Evolutionary conservation across 2,888 invertebrate species (phyloP).

Genomic region (Parascotia fuliginaria): DNA sequence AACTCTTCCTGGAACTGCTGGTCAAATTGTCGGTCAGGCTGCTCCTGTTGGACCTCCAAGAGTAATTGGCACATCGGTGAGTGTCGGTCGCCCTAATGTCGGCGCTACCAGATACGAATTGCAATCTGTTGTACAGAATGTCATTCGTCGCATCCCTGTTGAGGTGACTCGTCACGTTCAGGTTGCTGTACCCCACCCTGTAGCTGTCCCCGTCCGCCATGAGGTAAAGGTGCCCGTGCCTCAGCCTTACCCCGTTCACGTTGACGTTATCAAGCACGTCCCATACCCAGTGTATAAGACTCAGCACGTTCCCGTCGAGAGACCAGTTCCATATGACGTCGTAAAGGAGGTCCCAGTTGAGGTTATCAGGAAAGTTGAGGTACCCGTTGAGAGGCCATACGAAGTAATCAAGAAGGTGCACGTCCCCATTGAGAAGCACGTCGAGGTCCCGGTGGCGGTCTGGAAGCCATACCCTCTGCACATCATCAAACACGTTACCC

Average conservation of each 20-base stretch:
- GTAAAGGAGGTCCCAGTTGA: slow-evolving; percentile 74
- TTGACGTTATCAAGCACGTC: slow-evolving; percentile 75
- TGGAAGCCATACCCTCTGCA: slow-evolving; percentile 81
- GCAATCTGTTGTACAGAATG: slow-evolving; percentile 76
- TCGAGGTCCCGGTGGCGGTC: slow-evolving; percentile 75
- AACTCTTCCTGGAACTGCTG: slow-evolving; percentile 19
- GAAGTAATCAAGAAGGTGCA: slow-evolving; percentile 79
- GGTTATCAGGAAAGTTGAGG: slow-evolving; percentile 73
- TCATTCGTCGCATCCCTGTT: slow-evolving; percentile 74
- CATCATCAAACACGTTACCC: slow-evolving; percentile 81
- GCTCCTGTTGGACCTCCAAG: slow-evolving; percentile 54
- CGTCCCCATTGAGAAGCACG: slow-evolving; percentile 74
- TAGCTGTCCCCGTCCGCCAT: slow-evolving; percentile 73
- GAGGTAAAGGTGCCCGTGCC: slow-evolving; percentile 78
- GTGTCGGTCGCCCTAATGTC: slow-evolving; percentile 58
- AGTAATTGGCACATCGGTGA: slow-evolving; percentile 66
- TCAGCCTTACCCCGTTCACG: slow-evolving; percentile 78
- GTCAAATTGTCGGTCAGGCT: slow-evolving; percentile 23
- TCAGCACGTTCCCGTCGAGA: slow-evolving; percentile 73
- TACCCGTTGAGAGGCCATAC: slow-evolving; percentile 76
- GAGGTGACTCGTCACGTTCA: slow-evolving; percentile 77
- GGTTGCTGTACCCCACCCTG: slow-evolving; percentile 71
- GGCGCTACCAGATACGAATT: slow-evolving; percentile 71
- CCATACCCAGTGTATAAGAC: slow-evolving; percentile 80
- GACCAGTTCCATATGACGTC: slow-evolving; percentile 75